These are phyloP conservation scores for Silurus lanzhouensis DNA, from an alignment of 2,797 vertebrate species.

Conservation along the genomic window DNA sequence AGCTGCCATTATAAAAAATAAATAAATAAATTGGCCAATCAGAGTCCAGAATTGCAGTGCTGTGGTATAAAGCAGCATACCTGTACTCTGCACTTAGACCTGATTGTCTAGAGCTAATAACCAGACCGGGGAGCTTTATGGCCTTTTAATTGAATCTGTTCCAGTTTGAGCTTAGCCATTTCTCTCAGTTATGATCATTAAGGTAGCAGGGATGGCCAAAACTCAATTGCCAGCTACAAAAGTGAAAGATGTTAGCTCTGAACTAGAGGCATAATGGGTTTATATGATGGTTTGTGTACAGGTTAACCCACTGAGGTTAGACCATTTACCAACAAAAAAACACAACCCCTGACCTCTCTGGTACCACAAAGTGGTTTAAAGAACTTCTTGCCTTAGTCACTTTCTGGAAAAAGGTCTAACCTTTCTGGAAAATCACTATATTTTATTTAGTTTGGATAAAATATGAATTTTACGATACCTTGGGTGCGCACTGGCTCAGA, in stretches of 20 bases:
- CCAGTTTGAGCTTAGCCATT: conserved; percentile 63
- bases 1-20: not conserved
- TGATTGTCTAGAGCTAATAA: conserved; percentile 68
- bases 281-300: conserved; percentile 34
- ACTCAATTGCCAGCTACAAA: conserved; percentile 66
- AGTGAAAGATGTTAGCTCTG: conserved; percentile 65
- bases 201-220: conserved; percentile 68
- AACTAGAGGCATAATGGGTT: conserved; percentile 68
- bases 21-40: not conserved
- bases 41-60: not conserved
- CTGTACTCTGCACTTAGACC: conserved; percentile 40
- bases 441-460: not conserved
- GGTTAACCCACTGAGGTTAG: conserved; percentile 22
- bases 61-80: conserved; percentile 18
- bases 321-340: not conserved
- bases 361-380: not conserved
- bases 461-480: conserved; percentile 73
- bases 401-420: not conserved
- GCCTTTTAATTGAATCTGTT: conserved; percentile 69
- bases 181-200: conserved; percentile 72
- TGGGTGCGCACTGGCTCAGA: conserved; percentile 96
- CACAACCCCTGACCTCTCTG: conserved; percentile 8
- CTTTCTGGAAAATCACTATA: not conserved
- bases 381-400: not conserved
- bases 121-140: conserved; percentile 61